Evolutionary conservation across 2,888 invertebrate species (phyloP).

Genomic region (Mesorhabditis sp.): DNA sequence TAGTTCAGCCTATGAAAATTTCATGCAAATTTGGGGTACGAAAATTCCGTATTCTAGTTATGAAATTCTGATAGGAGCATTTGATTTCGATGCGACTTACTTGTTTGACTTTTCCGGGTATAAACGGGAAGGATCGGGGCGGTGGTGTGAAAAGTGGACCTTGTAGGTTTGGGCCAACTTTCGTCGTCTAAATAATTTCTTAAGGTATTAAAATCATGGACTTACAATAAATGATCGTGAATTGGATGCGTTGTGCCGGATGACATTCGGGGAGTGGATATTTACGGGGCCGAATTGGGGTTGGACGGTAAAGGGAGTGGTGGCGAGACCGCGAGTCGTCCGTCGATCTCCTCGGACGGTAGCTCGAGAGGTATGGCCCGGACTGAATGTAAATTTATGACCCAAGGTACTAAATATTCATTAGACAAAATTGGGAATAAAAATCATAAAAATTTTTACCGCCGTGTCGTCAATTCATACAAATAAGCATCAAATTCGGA

Average conservation of each 20-base stretch:
- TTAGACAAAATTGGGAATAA: no score
- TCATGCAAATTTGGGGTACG: no score
- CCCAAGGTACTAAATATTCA: no score
- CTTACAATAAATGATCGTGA: conserved; percentile 10
- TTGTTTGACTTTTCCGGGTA: conserved; percentile 21
- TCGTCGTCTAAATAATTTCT: conserved; percentile 18
- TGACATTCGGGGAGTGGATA: conserved; percentile 46
- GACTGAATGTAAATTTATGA: neutral
- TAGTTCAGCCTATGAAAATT: no score
- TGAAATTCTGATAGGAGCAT: no score
- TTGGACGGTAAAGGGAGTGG: conserved; percentile 1
- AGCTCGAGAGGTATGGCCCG: neutral
- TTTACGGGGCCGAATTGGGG: conserved; percentile 55
- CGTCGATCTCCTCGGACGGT: neutral
- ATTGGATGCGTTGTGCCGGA: conserved; percentile 34
- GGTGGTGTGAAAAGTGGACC: conserved; percentile 48
- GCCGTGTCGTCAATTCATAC: neutral
- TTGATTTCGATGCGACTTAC: conserved; percentile 8
- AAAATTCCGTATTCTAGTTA: no score
- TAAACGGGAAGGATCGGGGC: conserved; percentile 25
- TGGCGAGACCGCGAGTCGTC: neutral
- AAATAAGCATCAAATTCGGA: conserved; percentile 4
- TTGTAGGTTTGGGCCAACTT: conserved; percentile 32
- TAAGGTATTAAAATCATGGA: neutral
- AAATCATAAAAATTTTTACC: no score